phyloP scores from a whole-genome alignment of 2,113 vertebrate species.

The Miniopterus natalensis region DNA sequence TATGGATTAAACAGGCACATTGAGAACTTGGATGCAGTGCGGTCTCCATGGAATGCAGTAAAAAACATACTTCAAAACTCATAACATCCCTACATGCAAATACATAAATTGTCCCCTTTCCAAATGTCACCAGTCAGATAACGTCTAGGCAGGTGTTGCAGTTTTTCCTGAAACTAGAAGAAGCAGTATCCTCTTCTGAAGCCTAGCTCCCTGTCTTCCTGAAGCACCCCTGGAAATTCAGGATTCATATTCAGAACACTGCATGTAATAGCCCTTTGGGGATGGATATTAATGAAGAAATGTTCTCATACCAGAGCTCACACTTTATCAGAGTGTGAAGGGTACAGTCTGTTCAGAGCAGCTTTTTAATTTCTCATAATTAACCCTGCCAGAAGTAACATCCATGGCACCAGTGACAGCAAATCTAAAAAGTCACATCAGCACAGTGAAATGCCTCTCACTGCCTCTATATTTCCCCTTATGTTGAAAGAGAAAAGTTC shows the following conservation, averaged over 20 bases:
- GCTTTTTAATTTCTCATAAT: slow-evolving; percentile 89
- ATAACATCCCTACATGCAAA: slow-evolving; percentile 85
- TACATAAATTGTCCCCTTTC: slow-evolving; percentile 85
- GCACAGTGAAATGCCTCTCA: slow-evolving; percentile 72
- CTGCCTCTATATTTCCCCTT: slow-evolving; percentile 23
- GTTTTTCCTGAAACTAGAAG: slow-evolving; percentile 84
- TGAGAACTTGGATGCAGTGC: slow-evolving; percentile 25
- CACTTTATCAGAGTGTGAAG: slow-evolving; percentile 86
- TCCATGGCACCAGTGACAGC: slow-evolving; percentile 82
- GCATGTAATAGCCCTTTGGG: slow-evolving; percentile 82
- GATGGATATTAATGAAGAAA: slow-evolving; percentile 89
- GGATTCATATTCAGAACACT: slow-evolving; percentile 86
- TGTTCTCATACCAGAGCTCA: slow-evolving; percentile 84
- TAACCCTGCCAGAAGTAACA: slow-evolving; percentile 89
- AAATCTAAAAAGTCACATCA: slow-evolving; percentile 85
- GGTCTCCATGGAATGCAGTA: slow-evolving; percentile 68
- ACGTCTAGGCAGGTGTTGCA: slow-evolving; percentile 81
- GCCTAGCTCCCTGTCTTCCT: slow-evolving; percentile 81
- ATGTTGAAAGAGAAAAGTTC: slow-evolving; percentile 80
- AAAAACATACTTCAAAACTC: slow-evolving; percentile 84
- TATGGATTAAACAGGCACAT: slow-evolving; percentile 64
- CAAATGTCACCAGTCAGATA: slow-evolving; percentile 83
- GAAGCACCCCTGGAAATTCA: slow-evolving; percentile 78
- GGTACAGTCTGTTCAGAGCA: slow-evolving; percentile 87
- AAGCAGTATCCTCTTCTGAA: slow-evolving; percentile 84